Evolutionary conservation across 2,888 invertebrate species (phyloP).

Genomic region (Dorcus parallelipipedus): DNA sequence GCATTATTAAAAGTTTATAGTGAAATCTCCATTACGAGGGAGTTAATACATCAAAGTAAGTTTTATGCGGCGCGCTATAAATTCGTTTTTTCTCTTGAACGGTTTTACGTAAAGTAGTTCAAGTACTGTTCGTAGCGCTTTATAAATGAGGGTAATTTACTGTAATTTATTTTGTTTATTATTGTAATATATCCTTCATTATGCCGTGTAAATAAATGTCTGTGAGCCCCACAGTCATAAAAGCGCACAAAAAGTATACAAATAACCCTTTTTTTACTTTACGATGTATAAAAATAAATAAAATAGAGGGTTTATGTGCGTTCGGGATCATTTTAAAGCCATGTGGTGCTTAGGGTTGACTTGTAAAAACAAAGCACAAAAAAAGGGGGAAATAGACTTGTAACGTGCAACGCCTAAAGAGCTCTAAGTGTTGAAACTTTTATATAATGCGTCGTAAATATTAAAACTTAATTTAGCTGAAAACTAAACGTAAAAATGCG

Average conservation of each 20-base stretch:
- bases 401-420: neutral
- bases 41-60: neutral
- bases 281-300: conserved; percentile 16
- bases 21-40: too few species aligned
- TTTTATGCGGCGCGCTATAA: neutral
- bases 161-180: conserved; percentile 13
- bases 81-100: neutral
- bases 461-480: too few species aligned
- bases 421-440: neutral
- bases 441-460: too few species aligned
- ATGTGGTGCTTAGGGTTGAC: conserved; percentile 11
- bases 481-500: too few species aligned
- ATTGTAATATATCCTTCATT: conserved; percentile 10
- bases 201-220: conserved; percentile 12
- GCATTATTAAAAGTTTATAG: too few species aligned
- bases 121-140: neutral
- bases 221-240: neutral
- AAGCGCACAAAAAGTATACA: conserved; percentile 5
- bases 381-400: conserved; percentile 1
- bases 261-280: conserved; percentile 12
- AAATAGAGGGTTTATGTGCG: conserved; percentile 15
- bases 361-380: conserved; percentile 6
- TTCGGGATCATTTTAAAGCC: conserved; percentile 14
- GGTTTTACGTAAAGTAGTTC: neutral
- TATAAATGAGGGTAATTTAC: conserved; percentile 3